Conservation (phyloP, 30 jellyfish, hydroid and myxozoan species). For the Phacellophora camtschatica region DNA sequence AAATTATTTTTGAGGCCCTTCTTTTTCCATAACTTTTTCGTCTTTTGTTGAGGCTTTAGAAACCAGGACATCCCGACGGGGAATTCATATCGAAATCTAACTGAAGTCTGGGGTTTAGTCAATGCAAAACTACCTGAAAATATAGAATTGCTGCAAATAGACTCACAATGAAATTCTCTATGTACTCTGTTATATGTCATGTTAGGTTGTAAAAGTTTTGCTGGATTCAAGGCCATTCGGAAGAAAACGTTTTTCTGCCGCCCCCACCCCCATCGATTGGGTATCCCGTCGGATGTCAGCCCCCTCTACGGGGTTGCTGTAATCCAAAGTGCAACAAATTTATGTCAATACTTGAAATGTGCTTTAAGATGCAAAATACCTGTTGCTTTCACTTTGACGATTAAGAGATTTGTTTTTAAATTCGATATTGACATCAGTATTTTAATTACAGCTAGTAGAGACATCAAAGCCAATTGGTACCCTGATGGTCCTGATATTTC, state of each 20-base stretch:
- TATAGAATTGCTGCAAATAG: neutral
- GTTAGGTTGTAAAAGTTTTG: too few relatives aligned
- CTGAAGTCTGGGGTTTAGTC: neutral
- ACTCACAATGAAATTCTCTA: neutral
- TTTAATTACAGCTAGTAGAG: neutral
- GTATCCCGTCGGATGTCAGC: neutral
- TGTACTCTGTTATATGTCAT: neutral
- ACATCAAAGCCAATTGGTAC: neutral
- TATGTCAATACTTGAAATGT: neutral
- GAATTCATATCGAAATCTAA: neutral
- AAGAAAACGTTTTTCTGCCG: neutral
- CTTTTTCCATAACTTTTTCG: neutral
- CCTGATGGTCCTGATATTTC: neutral
- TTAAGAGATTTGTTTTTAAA: neutral
- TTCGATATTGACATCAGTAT: neutral
- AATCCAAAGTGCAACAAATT: neutral
- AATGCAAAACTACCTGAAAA: neutral
- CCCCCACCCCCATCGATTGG: neutral
- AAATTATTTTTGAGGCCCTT: neutral
- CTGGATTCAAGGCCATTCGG: too few relatives aligned
- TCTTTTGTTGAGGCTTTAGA: neutral
- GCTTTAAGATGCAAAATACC: neutral
- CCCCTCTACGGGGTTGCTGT: neutral
- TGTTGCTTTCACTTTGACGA: neutral
- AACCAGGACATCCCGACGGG: neutral